Conservation (phyloP, 2,888 invertebrate genomes). For the Argyresthia goedartella region DNA sequence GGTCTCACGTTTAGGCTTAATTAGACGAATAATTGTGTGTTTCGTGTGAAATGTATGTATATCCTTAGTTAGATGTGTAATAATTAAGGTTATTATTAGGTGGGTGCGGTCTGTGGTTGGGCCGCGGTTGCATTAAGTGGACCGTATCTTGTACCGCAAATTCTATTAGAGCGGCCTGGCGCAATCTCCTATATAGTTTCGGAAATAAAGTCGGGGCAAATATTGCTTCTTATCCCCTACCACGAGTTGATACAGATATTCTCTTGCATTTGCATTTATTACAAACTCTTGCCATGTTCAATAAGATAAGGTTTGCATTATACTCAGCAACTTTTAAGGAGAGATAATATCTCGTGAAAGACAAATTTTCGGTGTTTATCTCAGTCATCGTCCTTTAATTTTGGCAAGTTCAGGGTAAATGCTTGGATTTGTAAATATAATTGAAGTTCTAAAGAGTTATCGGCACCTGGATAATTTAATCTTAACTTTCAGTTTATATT, state of each 20-base stretch:
- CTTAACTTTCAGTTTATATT: too few species aligned
- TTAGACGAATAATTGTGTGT: conserved; percentile 4
- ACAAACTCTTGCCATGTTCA: too few species aligned
- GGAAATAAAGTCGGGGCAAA: conserved; percentile 37
- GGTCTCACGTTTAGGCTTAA: neutral
- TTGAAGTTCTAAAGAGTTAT: too few species aligned
- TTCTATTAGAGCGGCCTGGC: conserved; percentile 41
- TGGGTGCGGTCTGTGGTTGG: neutral
- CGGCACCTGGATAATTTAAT: too few species aligned
- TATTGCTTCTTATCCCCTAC: conserved; percentile 29
- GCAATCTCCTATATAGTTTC: conserved; percentile 21
- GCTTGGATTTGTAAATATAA: too few species aligned
- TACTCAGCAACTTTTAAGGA: too few species aligned
- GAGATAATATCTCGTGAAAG: too few species aligned
- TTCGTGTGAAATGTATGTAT: conserved; percentile 11
- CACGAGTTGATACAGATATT: neutral
- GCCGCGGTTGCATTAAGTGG: conserved; percentile 1
- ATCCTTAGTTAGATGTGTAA: too few species aligned
- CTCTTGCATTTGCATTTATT: neutral
- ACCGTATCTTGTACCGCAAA: conserved; percentile 24
- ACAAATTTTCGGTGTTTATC: too few species aligned
- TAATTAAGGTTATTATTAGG: conserved; percentile 8
- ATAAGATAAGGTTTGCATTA: too few species aligned
- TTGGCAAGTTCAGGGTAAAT: too few species aligned
- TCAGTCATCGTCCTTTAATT: too few species aligned